Evolutionary conservation across 2,797 vertebrate species (phyloP).

Genomic region (Myotis findleyi): DNA sequence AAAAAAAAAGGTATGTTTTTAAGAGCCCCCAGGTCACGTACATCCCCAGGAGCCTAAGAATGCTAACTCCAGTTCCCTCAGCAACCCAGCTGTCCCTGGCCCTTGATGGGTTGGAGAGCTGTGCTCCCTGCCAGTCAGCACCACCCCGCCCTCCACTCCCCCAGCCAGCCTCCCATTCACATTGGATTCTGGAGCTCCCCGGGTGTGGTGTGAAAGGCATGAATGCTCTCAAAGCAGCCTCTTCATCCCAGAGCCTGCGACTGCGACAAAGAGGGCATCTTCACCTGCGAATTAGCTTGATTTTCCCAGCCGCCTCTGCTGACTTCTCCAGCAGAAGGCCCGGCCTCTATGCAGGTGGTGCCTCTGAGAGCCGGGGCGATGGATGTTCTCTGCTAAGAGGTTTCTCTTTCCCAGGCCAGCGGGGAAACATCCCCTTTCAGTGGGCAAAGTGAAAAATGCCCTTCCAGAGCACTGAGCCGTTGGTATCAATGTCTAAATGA

Average conservation of each 20-base stretch:
- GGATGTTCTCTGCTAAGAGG: not conserved
- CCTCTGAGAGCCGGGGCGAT: not conserved
- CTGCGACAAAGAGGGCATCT: conserved; percentile 72
- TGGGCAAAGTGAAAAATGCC: conserved; percentile 60
- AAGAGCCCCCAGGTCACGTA: conserved; percentile 60
- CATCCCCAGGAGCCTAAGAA: conserved; percentile 65
- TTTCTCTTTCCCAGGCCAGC: not conserved
- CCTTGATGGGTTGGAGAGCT: conserved; percentile 65
- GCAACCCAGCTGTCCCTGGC: not conserved
- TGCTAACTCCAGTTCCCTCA: conserved; percentile 31
- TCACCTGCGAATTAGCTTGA: conserved; percentile 78
- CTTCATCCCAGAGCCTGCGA: conserved; percentile 65
- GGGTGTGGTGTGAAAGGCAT: conserved; percentile 32
- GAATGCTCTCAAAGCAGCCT: conserved; percentile 71
- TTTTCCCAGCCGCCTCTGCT: conserved; percentile 55
- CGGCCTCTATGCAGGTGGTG: not conserved
- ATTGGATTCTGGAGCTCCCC: conserved; percentile 65
- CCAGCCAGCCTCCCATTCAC: conserved; percentile 12
- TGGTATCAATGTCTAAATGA: conserved; percentile 64
- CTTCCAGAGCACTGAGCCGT: conserved; percentile 68
- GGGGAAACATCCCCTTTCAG: conserved; percentile 12
- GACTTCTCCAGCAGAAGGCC: conserved; percentile 28
- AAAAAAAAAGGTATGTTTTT: not conserved
- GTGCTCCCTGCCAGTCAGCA: not conserved
- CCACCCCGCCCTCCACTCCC: conserved; percentile 33